A percentile compares a stretch with the other conserved stretches of the same genome.
phyloP scores from a whole-genome alignment of 2,888 invertebrate species.

The Serripes groenlandicus region DNA sequence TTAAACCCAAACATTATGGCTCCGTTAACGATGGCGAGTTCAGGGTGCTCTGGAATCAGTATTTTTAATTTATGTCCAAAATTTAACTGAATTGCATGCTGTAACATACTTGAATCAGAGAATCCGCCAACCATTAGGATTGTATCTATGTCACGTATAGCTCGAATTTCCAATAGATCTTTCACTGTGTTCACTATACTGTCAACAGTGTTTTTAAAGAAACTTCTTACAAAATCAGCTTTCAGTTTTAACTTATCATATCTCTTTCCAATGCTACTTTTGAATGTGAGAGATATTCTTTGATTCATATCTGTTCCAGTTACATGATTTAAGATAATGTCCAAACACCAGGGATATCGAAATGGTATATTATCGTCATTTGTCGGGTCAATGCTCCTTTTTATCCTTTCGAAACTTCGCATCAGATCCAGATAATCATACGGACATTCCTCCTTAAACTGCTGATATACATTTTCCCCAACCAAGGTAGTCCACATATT shows the following conservation, averaged over 20 bases:
- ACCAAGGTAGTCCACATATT: neutral
- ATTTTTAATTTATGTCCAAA: neutral
- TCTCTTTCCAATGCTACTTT: neutral
- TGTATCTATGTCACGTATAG: neutral
- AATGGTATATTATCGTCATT: neutral
- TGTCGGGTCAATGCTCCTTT: neutral
- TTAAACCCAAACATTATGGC: conserved; percentile 8
- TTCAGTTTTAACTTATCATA: neutral
- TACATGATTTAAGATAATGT: neutral
- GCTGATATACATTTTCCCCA: neutral
- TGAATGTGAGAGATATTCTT: neutral
- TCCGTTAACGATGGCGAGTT: conserved; percentile 17
- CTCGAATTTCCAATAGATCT: neutral
- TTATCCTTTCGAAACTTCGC: neutral
- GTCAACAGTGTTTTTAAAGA: neutral
- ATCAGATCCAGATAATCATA: conserved; percentile 5
- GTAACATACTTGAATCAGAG: neutral
- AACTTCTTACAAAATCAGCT: neutral
- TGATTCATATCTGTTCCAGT: neutral
- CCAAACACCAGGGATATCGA: neutral
- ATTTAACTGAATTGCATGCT: neutral
- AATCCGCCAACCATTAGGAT: conserved; percentile 8
- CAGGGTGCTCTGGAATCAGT: neutral
- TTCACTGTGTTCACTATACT: neutral
- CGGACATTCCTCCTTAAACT: neutral